phyloP scores from a whole-genome alignment of 2,888 invertebrate species.

The Nymphalis urticae region DNA sequence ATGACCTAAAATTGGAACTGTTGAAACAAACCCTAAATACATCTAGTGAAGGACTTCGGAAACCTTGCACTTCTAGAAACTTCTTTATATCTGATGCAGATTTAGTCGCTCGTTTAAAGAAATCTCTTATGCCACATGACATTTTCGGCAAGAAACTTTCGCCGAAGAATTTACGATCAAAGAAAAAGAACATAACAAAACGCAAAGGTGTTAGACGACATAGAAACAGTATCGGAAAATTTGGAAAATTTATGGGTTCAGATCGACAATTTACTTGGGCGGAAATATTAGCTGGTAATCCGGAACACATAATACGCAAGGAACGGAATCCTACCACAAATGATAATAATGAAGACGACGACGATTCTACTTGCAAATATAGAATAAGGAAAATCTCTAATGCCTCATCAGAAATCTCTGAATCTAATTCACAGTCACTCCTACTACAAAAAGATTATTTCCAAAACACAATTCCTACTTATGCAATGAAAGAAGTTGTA shows the following conservation, averaged over 20 bases:
- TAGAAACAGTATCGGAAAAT: conserved; percentile 74
- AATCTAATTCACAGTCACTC: conserved; percentile 62
- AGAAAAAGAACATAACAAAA: conserved; percentile 73
- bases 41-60: conserved; percentile 73
- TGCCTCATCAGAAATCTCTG: conserved; percentile 63
- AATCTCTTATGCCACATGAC: conserved; percentile 76
- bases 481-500: conserved; percentile 86
- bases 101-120: conserved; percentile 70
- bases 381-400: conserved; percentile 72
- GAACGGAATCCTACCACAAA: conserved; percentile 54
- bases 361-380: conserved; percentile 67
- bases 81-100: conserved; percentile 77
- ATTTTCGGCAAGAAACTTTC: conserved; percentile 78
- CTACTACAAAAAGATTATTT: conserved; percentile 74
- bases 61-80: conserved; percentile 72
- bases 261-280: conserved; percentile 85
- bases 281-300: conserved; percentile 83
- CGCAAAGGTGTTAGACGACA: conserved; percentile 71
- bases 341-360: conserved; percentile 60
- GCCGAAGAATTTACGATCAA: conserved; percentile 84
- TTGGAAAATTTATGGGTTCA: conserved; percentile 78
- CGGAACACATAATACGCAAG: conserved; percentile 83
- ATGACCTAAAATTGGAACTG: conserved; percentile 69
- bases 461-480: conserved; percentile 83
- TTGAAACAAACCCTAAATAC: conserved; percentile 70